Evolutionary conservation across 2,888 invertebrate genomes (phyloP), one percentile per base, ranked within the genome.

Genomic region (Zootermopsis nevadensis): DNA sequence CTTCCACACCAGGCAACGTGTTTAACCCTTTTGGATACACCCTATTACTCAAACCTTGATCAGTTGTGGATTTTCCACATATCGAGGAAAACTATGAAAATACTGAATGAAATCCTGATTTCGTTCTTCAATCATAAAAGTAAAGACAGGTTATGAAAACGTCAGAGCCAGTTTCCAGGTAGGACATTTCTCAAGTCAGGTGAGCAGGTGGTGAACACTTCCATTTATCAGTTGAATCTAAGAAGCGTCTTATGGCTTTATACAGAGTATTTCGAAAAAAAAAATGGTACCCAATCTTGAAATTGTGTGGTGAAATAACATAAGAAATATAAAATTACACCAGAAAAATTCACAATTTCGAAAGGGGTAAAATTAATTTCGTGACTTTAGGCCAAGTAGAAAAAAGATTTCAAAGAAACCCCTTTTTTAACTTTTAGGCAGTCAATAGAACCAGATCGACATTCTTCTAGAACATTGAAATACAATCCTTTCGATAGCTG

Each of bases 101-200:
- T 1, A 48, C 19, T 48, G 48, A 48, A 48, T 15, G 19, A 6
- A 48, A 48, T 48, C 12, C 48, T 48, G 48, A 48, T 15, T 48
- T 15, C 15, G 19, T 19, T 48, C 15, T 48, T 3, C 60, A 60
- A 27, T n/a, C 60, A n/a, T n/a, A 60, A 15, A n/a, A 27, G n/a
- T 2, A 27, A 60, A 1, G 27, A 8, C n/a, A 60, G 60, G n/a
- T 60, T 27, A 12, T 27, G 27, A n/a, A 12, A 8, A 60, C 1
- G 27, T 60, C 27, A 60, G n/a, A 60, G n/a, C 60, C 60, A n/a
- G 60, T 60, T 60, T 60, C 60, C 60, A 60, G 60, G 60, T 60
- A 60, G n/a, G n/a, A 27, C 8, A 27, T n/a, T n/a, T 60, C 27
- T n/a, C 12, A 10, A 60, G 27, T 27, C 27, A 27, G 27, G 27